Conservation (phyloP, 92 coral and sea anemone genomes). For the Chrysogorgia sp. region DNA sequence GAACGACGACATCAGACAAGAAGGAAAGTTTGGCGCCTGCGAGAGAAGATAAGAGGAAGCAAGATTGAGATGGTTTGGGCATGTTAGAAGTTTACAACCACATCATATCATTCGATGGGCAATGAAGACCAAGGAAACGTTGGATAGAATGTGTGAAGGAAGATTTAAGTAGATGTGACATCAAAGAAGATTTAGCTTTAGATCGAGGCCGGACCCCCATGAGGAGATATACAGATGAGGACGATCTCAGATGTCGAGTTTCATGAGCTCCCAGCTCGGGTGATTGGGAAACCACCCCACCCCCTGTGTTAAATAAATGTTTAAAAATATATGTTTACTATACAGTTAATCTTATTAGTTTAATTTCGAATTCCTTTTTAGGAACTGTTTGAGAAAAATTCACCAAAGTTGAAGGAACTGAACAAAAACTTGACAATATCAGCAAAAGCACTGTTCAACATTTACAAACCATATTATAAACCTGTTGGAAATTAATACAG, state of each 20-base stretch:
- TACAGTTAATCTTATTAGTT: too few species aligned
- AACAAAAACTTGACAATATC: not conserved
- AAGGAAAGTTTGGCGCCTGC: not conserved
- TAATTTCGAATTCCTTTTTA: not conserved
- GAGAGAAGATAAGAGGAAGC: slow-evolving; percentile 13
- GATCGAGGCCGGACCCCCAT: not conserved
- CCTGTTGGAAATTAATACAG: not conserved
- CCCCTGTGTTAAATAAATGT: too few species aligned
- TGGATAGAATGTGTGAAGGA: slow-evolving; percentile 11
- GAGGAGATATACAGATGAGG: not conserved
- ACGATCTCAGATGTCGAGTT: too few species aligned
- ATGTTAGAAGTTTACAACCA: slow-evolving; percentile 13
- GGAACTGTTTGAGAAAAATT: not conserved
- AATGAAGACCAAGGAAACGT: slow-evolving; percentile 6
- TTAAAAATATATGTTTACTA: too few species aligned
- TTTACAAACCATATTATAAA: not conserved
- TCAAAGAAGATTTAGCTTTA: not conserved
- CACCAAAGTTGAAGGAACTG: not conserved
- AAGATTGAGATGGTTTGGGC: slow-evolving; percentile 38
- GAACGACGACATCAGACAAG: slow-evolving; percentile 1
- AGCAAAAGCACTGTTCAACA: not conserved
- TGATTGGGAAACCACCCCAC: too few species aligned
- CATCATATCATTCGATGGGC: slow-evolving; percentile 10
- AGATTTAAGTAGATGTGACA: not conserved
- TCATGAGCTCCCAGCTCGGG: too few species aligned